A percentile compares a stretch with the other conserved stretches of the same genome.
Conservation (phyloP, 2,797 vertebrate species). For the Bryconaethiops microstoma region DNA sequence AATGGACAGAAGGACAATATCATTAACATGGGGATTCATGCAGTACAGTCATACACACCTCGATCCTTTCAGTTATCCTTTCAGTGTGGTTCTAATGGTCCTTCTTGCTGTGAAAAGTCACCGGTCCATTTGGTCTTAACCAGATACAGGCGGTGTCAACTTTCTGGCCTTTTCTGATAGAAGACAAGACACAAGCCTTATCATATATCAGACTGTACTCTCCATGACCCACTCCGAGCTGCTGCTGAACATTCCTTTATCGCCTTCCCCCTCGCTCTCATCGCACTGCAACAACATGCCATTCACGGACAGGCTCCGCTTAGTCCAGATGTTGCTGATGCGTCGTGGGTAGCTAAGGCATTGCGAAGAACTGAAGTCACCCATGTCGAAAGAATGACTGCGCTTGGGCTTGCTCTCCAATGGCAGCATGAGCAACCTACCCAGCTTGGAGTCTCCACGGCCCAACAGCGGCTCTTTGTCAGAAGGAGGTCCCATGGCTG, state of each 20-base stretch:
- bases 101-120: constrained; percentile 51
- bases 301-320: constrained; percentile 91
- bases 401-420: constrained; percentile 88
- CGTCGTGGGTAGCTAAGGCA: constrained; percentile 83
- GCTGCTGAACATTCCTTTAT: constrained; percentile 83
- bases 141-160: constrained; percentile 13
- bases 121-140: constrained; percentile 53
- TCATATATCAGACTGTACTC: constrained; percentile 76
- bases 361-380: constrained; percentile 76
- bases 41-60: constrained; percentile 63
- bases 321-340: constrained; percentile 93
- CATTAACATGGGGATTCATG: constrained; percentile 77
- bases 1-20: constrained; percentile 67
- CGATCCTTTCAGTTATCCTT: constrained; percentile 29
- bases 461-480: constrained; percentile 92
- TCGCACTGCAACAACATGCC: constrained; percentile 92
- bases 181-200: constrained; percentile 10
- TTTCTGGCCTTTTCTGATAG: constrained; percentile 34
- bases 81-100: constrained; percentile 51
- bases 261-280: constrained; percentile 82
- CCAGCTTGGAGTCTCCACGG: constrained; percentile 83
- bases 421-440: constrained; percentile 85
- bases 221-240: constrained; percentile 96
- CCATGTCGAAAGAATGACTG: constrained; percentile 96
- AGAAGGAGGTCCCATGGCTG: constrained; percentile 71